These are phyloP conservation scores for Rhyacophila evoluta DNA, from an alignment of 2,888 invertebrate species.

Conservation along the genomic window DNA sequence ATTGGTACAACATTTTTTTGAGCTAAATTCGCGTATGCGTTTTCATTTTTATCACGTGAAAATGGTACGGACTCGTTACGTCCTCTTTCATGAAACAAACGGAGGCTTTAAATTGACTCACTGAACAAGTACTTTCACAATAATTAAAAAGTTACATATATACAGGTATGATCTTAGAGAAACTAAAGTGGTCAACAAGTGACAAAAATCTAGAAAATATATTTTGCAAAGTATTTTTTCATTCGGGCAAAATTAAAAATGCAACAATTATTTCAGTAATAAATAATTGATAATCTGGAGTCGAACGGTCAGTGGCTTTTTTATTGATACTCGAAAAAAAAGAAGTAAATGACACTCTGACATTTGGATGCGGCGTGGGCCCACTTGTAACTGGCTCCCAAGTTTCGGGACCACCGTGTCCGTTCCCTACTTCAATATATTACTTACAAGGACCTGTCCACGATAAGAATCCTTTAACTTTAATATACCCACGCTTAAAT, in stretches of 20 bases:
- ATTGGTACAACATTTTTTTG: too few species aligned
- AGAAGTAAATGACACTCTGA: not conserved
- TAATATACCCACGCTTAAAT: not conserved
- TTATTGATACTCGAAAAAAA: not conserved
- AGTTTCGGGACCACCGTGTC: conserved; percentile 6
- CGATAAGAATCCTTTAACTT: not conserved
- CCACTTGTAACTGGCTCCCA: not conserved
- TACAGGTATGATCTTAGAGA: too few species aligned
- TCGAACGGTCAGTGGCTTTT: not conserved
- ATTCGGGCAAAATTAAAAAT: not conserved
- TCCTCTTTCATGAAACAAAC: too few species aligned
- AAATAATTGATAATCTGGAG: not conserved
- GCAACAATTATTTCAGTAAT: not conserved
- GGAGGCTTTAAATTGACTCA: too few species aligned
- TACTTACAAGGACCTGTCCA: not conserved
- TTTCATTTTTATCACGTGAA: too few species aligned
- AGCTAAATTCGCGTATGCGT: too few species aligned
- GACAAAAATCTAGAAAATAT: too few species aligned
- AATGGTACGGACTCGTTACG: too few species aligned
- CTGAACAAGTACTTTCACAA: too few species aligned
- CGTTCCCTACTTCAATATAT: not conserved
- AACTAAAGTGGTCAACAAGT: too few species aligned
- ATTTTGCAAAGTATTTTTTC: too few species aligned
- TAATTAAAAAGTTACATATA: too few species aligned
- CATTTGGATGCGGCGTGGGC: not conserved